Percentiles rank a stretch among this genome's conserved stretches.
Evolutionary conservation across 2,888 invertebrate genomes (phyloP).

Genomic region (Conchocele bisecta): DNA sequence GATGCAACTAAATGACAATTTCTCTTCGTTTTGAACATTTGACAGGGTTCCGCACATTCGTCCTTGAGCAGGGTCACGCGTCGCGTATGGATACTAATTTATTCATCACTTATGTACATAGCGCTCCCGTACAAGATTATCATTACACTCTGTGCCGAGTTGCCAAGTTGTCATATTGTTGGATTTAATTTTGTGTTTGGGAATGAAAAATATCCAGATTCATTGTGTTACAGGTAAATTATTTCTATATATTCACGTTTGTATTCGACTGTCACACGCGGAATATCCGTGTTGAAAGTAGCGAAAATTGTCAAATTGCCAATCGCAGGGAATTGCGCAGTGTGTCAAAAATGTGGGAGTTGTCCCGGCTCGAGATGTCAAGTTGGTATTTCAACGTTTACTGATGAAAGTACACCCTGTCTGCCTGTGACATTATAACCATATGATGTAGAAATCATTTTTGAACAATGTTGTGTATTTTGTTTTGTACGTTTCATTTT

Average conservation of each 20-base stretch:
- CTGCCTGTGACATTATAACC: slow-evolving; percentile 21
- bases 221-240: slow-evolving; percentile 32
- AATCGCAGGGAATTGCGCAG: too few species aligned
- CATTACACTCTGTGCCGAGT: slow-evolving; percentile 45
- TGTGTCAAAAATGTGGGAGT: slow-evolving; percentile 52
- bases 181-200: slow-evolving; percentile 30
- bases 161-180: slow-evolving; percentile 29
- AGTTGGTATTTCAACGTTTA: slow-evolving; percentile 1
- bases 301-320: slow-evolving; percentile 35
- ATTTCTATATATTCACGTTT: not conserved
- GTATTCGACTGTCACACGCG: not conserved
- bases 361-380: slow-evolving; percentile 23
- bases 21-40: not conserved
- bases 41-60: slow-evolving; percentile 53
- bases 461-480: slow-evolving; percentile 9
- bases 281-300: slow-evolving; percentile 18
- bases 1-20: not conserved
- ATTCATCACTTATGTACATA: slow-evolving; percentile 60
- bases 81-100: slow-evolving; percentile 63
- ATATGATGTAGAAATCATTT: slow-evolving; percentile 11
- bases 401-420: slow-evolving; percentile 40
- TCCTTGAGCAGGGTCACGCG: slow-evolving; percentile 54
- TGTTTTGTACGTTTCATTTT: slow-evolving; percentile 15
- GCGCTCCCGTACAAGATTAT: slow-evolving; percentile 21
- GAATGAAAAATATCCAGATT: slow-evolving; percentile 28